These are phyloP conservation scores for Pseudorasbora parva DNA, from an alignment of 2,113 vertebrate genomes.

Conservation along the genomic window DNA sequence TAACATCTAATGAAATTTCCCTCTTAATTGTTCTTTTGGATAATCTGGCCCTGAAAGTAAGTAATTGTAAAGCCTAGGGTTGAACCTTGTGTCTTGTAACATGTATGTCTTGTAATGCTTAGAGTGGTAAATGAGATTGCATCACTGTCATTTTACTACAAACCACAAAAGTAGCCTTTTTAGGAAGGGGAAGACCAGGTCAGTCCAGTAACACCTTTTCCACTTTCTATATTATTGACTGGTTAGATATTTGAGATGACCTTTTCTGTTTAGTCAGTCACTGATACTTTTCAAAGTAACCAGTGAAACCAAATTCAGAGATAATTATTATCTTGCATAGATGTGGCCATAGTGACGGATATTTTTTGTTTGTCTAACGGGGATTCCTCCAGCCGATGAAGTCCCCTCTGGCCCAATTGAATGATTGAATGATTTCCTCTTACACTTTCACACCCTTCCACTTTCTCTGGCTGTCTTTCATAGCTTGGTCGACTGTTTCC, in stretches of 20 bases:
- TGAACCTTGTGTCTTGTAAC: background rate
- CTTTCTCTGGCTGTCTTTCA: slow-evolving; percentile 46
- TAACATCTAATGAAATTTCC: background rate
- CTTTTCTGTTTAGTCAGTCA: slow-evolving; percentile 55
- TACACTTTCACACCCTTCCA: background rate
- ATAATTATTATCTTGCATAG: slow-evolving; percentile 42
- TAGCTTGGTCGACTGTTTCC: slow-evolving; percentile 89
- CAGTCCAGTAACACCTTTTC: slow-evolving; percentile 37
- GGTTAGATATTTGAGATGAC: slow-evolving; percentile 58
- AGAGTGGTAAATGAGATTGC: background rate
- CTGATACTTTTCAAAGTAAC: slow-evolving; percentile 33
- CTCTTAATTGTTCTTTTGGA: background rate
- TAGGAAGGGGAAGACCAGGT: slow-evolving; percentile 50
- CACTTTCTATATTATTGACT: slow-evolving; percentile 51
- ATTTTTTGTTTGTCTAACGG: slow-evolving; percentile 17
- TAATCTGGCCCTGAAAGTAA: background rate
- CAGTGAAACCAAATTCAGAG: slow-evolving; percentile 33
- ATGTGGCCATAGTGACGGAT: background rate
- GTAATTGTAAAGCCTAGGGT: background rate
- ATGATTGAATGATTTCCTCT: slow-evolving; percentile 4
- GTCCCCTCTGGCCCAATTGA: slow-evolving; percentile 22
- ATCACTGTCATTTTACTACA: background rate
- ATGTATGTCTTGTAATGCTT: background rate
- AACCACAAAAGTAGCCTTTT: background rate
- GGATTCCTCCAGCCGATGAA: slow-evolving; percentile 23